Evolutionary conservation across 2,113 vertebrate genomes (phyloP), one percentile per base, ranked within the genome.

Genomic region (Sinocyclocheilus rhinocerous): DNA sequence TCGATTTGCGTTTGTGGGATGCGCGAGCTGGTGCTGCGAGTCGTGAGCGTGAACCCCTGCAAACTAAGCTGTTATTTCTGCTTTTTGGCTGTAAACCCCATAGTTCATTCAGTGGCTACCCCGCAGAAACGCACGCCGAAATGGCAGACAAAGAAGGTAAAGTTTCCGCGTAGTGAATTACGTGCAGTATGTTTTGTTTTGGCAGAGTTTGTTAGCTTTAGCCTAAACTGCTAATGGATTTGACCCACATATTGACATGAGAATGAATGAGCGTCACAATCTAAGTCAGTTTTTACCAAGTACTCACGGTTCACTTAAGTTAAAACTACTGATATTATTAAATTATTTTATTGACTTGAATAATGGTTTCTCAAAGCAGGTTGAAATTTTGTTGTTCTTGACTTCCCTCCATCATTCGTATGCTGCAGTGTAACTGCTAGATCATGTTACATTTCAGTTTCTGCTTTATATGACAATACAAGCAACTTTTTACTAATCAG

Each of bases 101-200:
- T n/a, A 72, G 61, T 75, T 73, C 11, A 24, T 24, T 63, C 1
- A 55, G 78, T 82, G 55, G 50, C 20, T 39, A 39, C 24, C 57
- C 18, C 26, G 70, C 79, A n/a, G 82, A 85, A 83, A 69, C 36
- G n/a, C 29, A 48, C 57, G 84, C 84, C 48, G 84, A 77, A 82
- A 95, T 95, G 94, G 93, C 94, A 2, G 94, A 95, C 59, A 95
- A 95, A 93, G 94, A 95, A 81, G 94, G 94, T 94, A 92, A n/a
- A 12, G 24, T 33, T 52, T 24, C 73, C 8, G 20, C 33, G 79
- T 18, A 9, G 22, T 65, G 87, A 86, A 63, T 52, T 42, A 50
- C 81, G 78, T 76, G 79, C 42, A 33, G 69, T 73, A 65, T 70
- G 84, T 85, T 77, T 78, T 81, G 65, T 75, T 73, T 86, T 36